Evolutionary conservation across 2,888 invertebrate genomes (phyloP), one percentile per base, ranked within the genome.

Genomic region (Rhingia campestris): DNA sequence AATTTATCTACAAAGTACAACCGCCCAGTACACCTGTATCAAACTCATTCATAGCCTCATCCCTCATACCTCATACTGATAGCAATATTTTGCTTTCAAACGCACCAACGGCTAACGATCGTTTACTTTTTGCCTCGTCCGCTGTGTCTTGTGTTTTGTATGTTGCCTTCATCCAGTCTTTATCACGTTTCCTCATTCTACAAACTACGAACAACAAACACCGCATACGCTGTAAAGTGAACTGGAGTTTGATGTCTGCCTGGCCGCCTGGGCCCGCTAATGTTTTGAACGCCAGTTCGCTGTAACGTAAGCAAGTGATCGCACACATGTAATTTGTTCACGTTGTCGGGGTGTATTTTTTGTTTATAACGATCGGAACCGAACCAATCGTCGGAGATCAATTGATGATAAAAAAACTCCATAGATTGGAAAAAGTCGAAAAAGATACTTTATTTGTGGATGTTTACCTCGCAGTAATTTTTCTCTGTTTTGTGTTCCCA

Each of bases 301-400:
- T 82, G 77, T 64, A 79, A 82, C 73, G 77, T 74, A 79, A 69
- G 82, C 82, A 82, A 82, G 77, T 64, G 77, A 79, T 82, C 82
- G 73, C 64, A 77, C 72, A 41, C 12, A 49, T 63, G 67, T 39
- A 10, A 54, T 37, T 53, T 58, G 1, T 30, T 72, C 47, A 49
- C 59, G 66, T 41, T 72, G 10, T 10, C 70, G 70, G 69, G 1
- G 1, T 22, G 22, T 22, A 22, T 22, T 22, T 22, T 22, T 22
- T 22, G 51, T 35, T 12, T 49, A 49, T 30, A 51, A 39, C 51
- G 49, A 75, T 70, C 63, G 70, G 76, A 76, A 81, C 39, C 59
- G 70, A 70, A 70, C 61, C 12, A 58, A 66, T 39, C n/a, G 66
- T 37, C 53, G 45, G 43, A 64, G 10, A 41, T 10, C 54, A 10